Evolutionary conservation across 2,113 vertebrate genomes (phyloP).

Genomic region (Deroptyus accipitrinus): DNA sequence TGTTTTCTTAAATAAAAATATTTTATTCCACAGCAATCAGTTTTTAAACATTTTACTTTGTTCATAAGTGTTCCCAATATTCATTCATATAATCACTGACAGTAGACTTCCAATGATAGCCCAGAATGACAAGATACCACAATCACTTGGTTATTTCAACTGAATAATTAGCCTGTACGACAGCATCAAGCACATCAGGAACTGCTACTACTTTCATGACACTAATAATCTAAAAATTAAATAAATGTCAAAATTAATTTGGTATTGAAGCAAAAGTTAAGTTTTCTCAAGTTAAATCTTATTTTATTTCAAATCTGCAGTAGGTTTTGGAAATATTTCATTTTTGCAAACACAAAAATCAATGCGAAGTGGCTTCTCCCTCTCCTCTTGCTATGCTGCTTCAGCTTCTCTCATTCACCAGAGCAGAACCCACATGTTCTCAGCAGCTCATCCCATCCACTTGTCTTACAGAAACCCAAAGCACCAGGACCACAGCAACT

Average conservation of each 20-base stretch:
- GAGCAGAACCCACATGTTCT: not conserved
- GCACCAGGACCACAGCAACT: not conserved
- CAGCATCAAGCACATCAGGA: not conserved
- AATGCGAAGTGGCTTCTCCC: not conserved
- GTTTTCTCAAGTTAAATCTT: not conserved
- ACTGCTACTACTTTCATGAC: not conserved
- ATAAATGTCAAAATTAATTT: not conserved
- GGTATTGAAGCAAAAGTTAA: not conserved
- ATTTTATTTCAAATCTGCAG: not conserved
- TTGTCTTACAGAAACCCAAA: not conserved
- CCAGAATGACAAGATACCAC: not conserved
- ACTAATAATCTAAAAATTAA: not conserved
- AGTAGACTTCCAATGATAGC: not conserved
- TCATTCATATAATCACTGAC: not conserved
- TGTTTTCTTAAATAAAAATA: not conserved
- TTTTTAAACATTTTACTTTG: not conserved
- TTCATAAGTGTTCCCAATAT: not conserved
- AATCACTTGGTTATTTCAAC: not conserved
- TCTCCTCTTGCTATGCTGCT: not conserved
- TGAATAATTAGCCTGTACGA: not conserved
- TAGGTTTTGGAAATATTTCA: not conserved
- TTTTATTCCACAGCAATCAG: not conserved
- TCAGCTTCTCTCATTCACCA: not conserved
- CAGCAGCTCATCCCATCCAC: not conserved
- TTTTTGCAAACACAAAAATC: not conserved